Evolutionary conservation across 2,113 vertebrate species (phyloP).

Genomic region (Oplegnathus fasciatus): DNA sequence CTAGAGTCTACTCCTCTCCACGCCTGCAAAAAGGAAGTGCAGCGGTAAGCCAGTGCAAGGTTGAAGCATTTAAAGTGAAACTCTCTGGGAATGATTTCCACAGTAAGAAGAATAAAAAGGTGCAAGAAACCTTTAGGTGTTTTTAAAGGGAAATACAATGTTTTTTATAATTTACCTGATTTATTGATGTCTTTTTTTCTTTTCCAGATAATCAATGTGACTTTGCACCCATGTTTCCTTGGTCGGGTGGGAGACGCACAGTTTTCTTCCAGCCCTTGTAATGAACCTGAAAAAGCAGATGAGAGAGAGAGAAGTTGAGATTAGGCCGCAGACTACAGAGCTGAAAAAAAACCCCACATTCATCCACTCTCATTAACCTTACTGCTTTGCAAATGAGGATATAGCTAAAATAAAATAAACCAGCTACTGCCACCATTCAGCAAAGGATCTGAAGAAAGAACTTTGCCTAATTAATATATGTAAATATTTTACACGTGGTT

Average conservation of each 20-base stretch:
- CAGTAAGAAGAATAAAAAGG: not conserved
- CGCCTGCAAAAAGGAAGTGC: not conserved
- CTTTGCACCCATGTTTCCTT: constrained; percentile 19
- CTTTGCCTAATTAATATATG: not conserved
- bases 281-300: constrained; percentile 51
- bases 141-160: not conserved
- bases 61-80: not conserved
- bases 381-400: not conserved
- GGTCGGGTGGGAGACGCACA: constrained; percentile 58
- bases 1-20: not conserved
- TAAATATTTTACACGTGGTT: fast-evolving
- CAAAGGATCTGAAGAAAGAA: not conserved
- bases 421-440: not conserved
- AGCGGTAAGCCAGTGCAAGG: fast-evolving
- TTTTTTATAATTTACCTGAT: constrained; percentile 27
- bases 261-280: fast-evolving
- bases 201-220: constrained; percentile 11
- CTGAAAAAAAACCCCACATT: not conserved
- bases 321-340: fast-evolving
- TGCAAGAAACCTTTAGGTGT: not conserved
- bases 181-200: not conserved
- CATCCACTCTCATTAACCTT: not conserved
- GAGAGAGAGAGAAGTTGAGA: not conserved
- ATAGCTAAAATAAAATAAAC: not conserved
- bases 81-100: not conserved